Base-by-base conservation (phyloP, 2,888 invertebrate genomes). In the Tupiocoris notatus region DNA sequence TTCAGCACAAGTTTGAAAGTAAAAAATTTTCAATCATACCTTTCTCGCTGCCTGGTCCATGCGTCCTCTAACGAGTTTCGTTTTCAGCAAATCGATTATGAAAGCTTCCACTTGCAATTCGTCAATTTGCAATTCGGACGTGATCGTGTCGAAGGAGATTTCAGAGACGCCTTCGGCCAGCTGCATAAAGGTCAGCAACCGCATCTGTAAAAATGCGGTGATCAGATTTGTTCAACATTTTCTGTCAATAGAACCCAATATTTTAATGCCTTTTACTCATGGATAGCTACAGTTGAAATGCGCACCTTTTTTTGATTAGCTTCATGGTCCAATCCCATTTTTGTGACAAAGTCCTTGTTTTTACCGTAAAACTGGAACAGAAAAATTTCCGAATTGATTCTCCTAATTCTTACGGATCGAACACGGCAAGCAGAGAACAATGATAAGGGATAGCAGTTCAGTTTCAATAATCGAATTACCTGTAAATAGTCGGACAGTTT, bases 141-240 rank as follows among this genome's bases (percentile, higher is more conserved):
- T 91, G 79, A 99, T 91, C 18, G 92, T 90, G 79, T 93, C 92
- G 83, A 97, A 98, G n/a, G 91, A 88, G 85, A 99, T 92, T 86
- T 98, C 97, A 22, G 94, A 92, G 83, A 92, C 92, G 74, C 90
- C 91, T 84, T 99, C 98, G 1, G 98, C 97, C 86, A 99, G 88
- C 83, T 97, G 96, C 95, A 99, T 98, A 83, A 99, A 96, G 0
- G 98, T 95, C 74, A 99, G 84, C 81, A 98, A 87, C 79, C 98
- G 89, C 96, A 99, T 98, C 70, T 70, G 70, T 17, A 58, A n/a
- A 56, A 18, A 59, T n/a, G 7, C 54, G 54, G 12, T 7, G 9
- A 54, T 12, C 54, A 54, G 54, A 54, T 12, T 54, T 54, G 7
- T 54, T 7, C 7, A 54, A 54, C 54, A 54, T 54, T 54, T 54